Conservation (phyloP, 2,113 vertebrate species). For the Aptenodytes forsteri region DNA sequence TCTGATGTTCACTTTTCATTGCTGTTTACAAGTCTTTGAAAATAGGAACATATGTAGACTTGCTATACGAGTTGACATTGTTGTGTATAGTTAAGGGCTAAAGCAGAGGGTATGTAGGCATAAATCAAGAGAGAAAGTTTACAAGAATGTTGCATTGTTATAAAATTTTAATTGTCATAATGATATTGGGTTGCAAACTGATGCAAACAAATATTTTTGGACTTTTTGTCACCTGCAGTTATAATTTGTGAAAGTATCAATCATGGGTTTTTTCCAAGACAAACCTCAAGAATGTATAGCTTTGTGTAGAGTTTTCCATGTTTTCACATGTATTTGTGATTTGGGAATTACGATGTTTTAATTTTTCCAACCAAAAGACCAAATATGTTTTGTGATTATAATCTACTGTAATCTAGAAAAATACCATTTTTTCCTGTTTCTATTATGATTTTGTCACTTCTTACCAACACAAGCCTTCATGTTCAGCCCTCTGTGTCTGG, state of each 20-base stretch:
- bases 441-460: neutral
- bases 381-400: neutral
- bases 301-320: neutral
- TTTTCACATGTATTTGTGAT: neutral
- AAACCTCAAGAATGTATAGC: neutral
- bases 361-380: neutral
- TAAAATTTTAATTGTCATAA: neutral
- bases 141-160: neutral
- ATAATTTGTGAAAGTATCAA: neutral
- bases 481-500: neutral
- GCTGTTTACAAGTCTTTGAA: neutral
- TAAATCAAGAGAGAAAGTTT: neutral
- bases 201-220: neutral
- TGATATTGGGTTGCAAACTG: neutral
- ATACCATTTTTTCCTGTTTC: neutral
- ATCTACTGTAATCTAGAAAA: neutral
- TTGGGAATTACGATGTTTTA: neutral
- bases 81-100: neutral
- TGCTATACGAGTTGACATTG: neutral
- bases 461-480: neutral
- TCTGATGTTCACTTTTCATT: neutral
- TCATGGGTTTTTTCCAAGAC: neutral
- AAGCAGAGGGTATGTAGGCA: neutral
- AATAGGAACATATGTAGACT: neutral
- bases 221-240: neutral